These are phyloP conservation scores for Nasonia oneida DNA, from an alignment of 2,888 invertebrate species.

Conservation along the genomic window DNA sequence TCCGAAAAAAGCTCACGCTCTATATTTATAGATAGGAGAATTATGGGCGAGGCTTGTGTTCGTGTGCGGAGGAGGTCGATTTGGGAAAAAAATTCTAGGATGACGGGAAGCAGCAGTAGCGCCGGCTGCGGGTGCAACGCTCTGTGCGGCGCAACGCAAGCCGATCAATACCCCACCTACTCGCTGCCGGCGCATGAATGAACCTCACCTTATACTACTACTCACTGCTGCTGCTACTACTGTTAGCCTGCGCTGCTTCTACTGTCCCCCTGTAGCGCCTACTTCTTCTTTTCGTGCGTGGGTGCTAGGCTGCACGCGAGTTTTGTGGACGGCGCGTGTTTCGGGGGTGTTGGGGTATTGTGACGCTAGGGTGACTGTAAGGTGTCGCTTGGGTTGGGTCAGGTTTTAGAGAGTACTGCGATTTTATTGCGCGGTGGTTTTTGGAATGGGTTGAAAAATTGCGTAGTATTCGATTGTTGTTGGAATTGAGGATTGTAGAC, in stretches of 20 bases:
- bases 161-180: constrained; percentile 77
- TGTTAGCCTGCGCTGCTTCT: too few species aligned
- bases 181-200: constrained; percentile 76
- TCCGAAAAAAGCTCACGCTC: neutral
- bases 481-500: too few species aligned
- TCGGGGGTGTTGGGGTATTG: neutral
- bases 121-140: constrained; percentile 72
- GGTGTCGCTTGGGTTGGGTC: neutral
- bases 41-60: constrained; percentile 10
- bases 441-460: neutral
- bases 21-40: neutral
- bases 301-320: neutral
- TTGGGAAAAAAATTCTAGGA: constrained; percentile 71
- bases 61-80: constrained; percentile 64
- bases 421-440: neutral
- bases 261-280: constrained; percentile 62
- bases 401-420: neutral
- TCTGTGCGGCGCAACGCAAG: constrained; percentile 68
- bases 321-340: neutral
- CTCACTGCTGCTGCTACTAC: neutral
- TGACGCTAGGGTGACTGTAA: neutral
- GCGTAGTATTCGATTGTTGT: too few species aligned
- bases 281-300: constrained; percentile 39
- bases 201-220: constrained; percentile 73
- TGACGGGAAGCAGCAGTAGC: constrained; percentile 65